Evolutionary conservation across 2,888 invertebrate species (phyloP), one percentile per base, ranked within the genome.

Genomic region (Eulithis prunata): DNA sequence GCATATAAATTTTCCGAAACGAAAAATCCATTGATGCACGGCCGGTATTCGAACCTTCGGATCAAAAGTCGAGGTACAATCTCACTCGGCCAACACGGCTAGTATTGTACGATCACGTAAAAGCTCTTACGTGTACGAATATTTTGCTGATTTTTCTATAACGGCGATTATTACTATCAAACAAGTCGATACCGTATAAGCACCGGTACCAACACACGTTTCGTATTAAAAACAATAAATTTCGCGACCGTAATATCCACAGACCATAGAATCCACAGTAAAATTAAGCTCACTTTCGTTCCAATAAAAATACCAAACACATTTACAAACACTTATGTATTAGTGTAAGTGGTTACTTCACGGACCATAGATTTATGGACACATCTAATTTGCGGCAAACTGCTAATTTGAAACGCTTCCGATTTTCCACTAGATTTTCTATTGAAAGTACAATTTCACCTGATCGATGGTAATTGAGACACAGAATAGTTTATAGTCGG

Each of bases 381-480:
- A 78, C 75, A 77, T 77, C 77, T 80, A 81, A 71, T 81, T 83
- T 81, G 74, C 71, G 71, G 63, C 66, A 68, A 75, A 72, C 74
- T 73, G 64, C 45, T 70, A 66, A 72, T 78, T 79, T 76, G 81
- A 76, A 79, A 77, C 74, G 82, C 81, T 84, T 83, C 84, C 83
- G 78, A 86, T 88, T 86, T 85, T 84, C 84, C 82, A 79, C 75
- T 76, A 79, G 74, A 79, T 84, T 86, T 84, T 86, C 85, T 78
- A 86, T 71, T 69, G 85, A 86, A 86, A 86, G 86, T 86, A 76
- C 75, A 82, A 82, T 88, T 86, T 87, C 85, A 82, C 86, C 82
- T 78, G 73, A 81, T 70, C 55, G 62, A 57, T 59, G 64, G 66
- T 81, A 62, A 70, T 72, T 73, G 69, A 36, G 61, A 45, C 52